Conservation (phyloP, 2,888 invertebrate genomes). For the Himalopsyche kuldschensis region DNA sequence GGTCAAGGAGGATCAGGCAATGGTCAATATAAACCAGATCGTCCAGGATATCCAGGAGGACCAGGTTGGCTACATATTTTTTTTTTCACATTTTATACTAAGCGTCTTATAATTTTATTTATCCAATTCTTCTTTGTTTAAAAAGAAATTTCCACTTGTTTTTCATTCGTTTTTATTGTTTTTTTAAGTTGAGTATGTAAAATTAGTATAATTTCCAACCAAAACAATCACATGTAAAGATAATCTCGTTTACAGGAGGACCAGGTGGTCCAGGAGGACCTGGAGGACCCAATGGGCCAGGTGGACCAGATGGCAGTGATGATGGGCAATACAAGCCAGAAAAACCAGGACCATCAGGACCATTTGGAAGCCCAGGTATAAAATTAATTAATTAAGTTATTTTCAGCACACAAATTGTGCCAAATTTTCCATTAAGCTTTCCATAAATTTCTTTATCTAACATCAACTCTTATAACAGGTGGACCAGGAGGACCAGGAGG, state of each 20-base stretch:
- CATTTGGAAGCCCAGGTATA: not conserved
- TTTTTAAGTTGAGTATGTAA: too few species aligned
- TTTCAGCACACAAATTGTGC: too few species aligned
- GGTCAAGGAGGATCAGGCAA: constrained; percentile 61
- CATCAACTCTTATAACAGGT: not conserved
- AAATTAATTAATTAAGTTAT: not conserved
- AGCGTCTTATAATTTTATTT: too few species aligned
- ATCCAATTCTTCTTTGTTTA: too few species aligned
- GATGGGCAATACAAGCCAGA: constrained; percentile 46
- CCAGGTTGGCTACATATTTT: too few species aligned
- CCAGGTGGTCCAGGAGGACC: constrained; percentile 41
- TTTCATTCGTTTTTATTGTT: too few species aligned
- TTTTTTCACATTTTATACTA: too few species aligned
- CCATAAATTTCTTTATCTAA: too few species aligned
- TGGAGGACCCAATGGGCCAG: constrained; percentile 35
- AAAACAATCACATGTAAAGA: not conserved
- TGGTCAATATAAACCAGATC: constrained; percentile 20
- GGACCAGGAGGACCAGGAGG: constrained; percentile 48
- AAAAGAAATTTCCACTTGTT: too few species aligned
- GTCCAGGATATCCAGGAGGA: constrained; percentile 26
- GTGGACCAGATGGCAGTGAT: constrained; percentile 36
- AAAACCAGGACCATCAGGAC: constrained; percentile 48
- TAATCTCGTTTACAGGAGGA: constrained; percentile 41
- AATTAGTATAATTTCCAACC: too few species aligned
- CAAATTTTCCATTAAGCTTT: too few species aligned